These are phyloP conservation scores for Cryptomyrus ogoouensis DNA, from an alignment of 2,113 vertebrate species.

Conservation along the genomic window DNA sequence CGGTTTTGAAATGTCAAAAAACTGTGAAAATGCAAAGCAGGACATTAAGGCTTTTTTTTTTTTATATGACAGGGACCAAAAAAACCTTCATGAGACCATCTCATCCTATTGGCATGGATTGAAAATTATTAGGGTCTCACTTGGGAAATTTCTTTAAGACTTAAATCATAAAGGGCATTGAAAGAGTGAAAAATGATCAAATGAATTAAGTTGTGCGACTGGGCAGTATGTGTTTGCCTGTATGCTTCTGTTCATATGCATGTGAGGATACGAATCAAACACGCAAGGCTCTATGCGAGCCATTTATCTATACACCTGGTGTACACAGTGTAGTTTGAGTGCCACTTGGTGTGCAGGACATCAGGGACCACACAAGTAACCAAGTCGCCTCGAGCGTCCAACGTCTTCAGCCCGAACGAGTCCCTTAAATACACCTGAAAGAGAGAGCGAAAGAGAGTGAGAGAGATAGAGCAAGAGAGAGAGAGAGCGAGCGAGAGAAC, in stretches of 20 bases:
- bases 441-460: not conserved
- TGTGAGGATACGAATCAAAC: not conserved
- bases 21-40: constrained; percentile 28
- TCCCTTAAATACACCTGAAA: constrained; percentile 64
- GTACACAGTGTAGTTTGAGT: constrained; percentile 78
- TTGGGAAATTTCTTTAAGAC: not conserved
- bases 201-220: not conserved
- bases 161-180: not conserved
- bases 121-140: not conserved
- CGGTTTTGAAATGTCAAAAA: constrained; percentile 36
- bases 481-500: not conserved
- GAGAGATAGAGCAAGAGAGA: not conserved
- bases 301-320: constrained; percentile 74
- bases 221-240: not conserved
- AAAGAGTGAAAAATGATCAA: not conserved
- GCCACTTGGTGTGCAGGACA: constrained; percentile 71
- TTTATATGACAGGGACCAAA: not conserved
- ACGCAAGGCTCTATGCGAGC: constrained; percentile 54
- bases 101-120: not conserved
- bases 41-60: constrained; percentile 40
- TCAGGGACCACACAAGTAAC: constrained; percentile 62
- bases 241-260: not conserved
- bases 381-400: constrained; percentile 69
- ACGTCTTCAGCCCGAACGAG: constrained; percentile 74
- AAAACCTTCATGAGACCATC: not conserved